These are phyloP conservation scores for Caenorhabditis auriculariae DNA, from an alignment of 2,888 invertebrate genomes.

Conservation along the genomic window DNA sequence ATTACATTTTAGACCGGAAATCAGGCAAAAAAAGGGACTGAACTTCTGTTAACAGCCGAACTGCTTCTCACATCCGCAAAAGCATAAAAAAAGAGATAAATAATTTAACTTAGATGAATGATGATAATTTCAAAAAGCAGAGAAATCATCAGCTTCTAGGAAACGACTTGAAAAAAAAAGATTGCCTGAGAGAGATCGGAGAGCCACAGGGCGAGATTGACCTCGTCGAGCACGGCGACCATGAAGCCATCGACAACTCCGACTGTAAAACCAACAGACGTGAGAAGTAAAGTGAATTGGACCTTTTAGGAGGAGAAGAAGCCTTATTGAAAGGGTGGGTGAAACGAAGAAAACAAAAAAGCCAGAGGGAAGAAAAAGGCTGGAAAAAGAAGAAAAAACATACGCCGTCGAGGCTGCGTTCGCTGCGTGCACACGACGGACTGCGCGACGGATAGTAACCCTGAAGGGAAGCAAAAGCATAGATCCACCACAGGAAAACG, in stretches of 20 bases:
- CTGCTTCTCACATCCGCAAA: too few relatives aligned
- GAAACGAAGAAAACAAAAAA: constrained; percentile 7
- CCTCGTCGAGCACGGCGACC: constrained; percentile 58
- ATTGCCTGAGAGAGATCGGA: constrained; percentile 39
- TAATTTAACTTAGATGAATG: too few relatives aligned
- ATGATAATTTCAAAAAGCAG: background rate
- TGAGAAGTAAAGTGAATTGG: too few relatives aligned
- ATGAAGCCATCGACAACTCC: constrained; percentile 59
- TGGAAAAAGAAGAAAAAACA: too few relatives aligned
- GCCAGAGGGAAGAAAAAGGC: constrained; percentile 6
- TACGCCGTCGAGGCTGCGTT: constrained; percentile 44
- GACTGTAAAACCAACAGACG: constrained; percentile 56
- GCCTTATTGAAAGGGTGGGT: background rate
- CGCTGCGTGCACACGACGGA: constrained; percentile 42
- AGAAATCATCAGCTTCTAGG: background rate
- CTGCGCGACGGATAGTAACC: constrained; percentile 48
- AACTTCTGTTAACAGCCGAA: too few relatives aligned
- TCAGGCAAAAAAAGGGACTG: too few relatives aligned
- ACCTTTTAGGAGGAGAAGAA: too few relatives aligned
- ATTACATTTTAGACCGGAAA: too few relatives aligned
- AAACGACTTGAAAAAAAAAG: background rate
- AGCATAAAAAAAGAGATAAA: too few relatives aligned
- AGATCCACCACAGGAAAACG: background rate
- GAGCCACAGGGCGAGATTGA: constrained; percentile 59
- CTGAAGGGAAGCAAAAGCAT: constrained; percentile 23